Percentiles rank a stretch among this genome's conserved stretches.
Conservation (phyloP, 2,797 vertebrate genomes). For the Helicolenus hilgendorfi region DNA sequence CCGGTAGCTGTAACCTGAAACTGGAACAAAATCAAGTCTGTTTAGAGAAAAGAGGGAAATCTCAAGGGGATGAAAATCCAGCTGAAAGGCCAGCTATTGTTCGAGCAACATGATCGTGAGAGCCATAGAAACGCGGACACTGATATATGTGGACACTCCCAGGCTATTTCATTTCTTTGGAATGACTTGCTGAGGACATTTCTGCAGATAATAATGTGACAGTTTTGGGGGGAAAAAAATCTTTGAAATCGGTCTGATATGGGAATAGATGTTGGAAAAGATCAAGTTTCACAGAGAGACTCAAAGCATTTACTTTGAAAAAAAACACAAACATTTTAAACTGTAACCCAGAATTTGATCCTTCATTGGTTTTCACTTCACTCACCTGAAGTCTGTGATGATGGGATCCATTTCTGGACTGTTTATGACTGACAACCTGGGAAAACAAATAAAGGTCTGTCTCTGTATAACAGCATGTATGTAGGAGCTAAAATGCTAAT, state of each 20-base stretch:
- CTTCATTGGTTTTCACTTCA: not conserved
- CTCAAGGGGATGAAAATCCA: constrained; percentile 59
- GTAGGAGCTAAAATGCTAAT: not conserved
- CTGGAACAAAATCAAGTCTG: constrained; percentile 55
- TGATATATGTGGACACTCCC: constrained; percentile 54
- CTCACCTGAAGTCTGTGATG: constrained; percentile 85
- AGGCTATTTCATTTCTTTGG: not conserved
- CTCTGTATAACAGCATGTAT: not conserved
- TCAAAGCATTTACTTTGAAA: not conserved
- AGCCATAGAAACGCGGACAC: constrained; percentile 52
- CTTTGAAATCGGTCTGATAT: not conserved
- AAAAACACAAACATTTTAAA: not conserved
- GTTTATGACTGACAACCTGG: constrained; percentile 85
- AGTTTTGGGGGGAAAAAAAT: not conserved
- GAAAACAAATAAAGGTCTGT: constrained; percentile 10
- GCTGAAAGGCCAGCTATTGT: constrained; percentile 76
- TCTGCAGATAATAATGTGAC: not conserved
- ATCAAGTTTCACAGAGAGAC: not conserved
- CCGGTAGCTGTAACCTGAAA: constrained; percentile 84
- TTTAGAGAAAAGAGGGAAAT: constrained; percentile 55
- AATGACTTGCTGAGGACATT: not conserved
- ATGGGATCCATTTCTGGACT: constrained; percentile 83
- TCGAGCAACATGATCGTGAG: constrained; percentile 68
- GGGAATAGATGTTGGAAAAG: not conserved
- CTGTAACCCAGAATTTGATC: not conserved